Evolutionary conservation across 2,113 vertebrate genomes (phyloP).

Genomic region (Cyphomyrus plagiostoma): DNA sequence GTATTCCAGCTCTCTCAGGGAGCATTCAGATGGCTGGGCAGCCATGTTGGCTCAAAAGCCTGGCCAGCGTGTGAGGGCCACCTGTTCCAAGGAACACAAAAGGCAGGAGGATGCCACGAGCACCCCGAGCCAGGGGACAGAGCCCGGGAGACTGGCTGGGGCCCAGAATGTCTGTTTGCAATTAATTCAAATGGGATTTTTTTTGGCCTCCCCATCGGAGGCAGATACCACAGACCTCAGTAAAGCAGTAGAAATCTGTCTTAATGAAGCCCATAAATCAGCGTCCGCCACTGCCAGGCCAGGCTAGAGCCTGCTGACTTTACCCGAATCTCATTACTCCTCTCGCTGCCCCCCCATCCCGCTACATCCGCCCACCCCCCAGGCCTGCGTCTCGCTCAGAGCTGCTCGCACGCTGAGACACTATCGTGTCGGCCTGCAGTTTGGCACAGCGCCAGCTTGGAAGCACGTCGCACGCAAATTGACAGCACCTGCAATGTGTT

Average conservation of each 20-base stretch:
- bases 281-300: constrained; percentile 58
- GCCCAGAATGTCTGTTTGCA: constrained; percentile 47
- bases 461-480: constrained; percentile 60
- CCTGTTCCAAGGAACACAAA: constrained; percentile 53
- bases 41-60: constrained; percentile 28
- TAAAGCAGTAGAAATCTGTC: constrained; percentile 58
- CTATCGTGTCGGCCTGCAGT: constrained; percentile 38
- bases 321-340: constrained; percentile 55
- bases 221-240: constrained; percentile 54
- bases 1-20: constrained; percentile 47
- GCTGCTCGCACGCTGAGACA: background rate
- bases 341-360: constrained; percentile 42
- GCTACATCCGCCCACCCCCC: constrained; percentile 41
- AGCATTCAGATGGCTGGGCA: constrained; percentile 57
- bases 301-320: constrained; percentile 41
- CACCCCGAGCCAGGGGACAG: constrained; percentile 18
- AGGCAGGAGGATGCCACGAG: constrained; percentile 33
- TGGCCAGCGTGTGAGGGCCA: constrained; percentile 45
- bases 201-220: constrained; percentile 39
- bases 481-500: constrained; percentile 54
- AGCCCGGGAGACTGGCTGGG: constrained; percentile 11
- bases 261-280: constrained; percentile 68
- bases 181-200: constrained; percentile 47
- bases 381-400: background rate
- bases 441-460: constrained; percentile 45